Evolutionary conservation across 2,113 vertebrate species (phyloP).

Genomic region (Climacteris rufus): DNA sequence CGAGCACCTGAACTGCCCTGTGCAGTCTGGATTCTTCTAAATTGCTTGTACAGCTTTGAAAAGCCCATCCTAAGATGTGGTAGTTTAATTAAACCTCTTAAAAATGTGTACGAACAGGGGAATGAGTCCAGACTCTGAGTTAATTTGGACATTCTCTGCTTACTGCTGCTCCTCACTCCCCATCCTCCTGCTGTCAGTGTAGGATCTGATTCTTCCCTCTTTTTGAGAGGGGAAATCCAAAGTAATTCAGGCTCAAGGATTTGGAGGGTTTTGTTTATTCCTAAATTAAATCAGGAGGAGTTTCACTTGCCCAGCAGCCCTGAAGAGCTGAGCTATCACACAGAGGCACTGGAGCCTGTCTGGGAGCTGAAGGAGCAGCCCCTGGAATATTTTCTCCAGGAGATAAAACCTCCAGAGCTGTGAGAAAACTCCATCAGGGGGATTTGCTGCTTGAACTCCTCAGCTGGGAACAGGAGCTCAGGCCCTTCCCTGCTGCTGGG

Average conservation of each 20-base stretch:
- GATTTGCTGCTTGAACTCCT: neutral
- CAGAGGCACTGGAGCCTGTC: neutral
- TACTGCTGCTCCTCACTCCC: neutral
- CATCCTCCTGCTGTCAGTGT: neutral
- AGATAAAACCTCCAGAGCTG: neutral
- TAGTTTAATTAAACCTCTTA: neutral
- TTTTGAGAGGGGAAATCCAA: neutral
- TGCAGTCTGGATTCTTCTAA: neutral
- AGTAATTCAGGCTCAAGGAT: neutral
- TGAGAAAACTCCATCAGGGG: neutral
- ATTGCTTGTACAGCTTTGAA: neutral
- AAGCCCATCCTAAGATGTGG: neutral
- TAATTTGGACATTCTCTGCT: neutral
- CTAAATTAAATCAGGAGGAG: neutral
- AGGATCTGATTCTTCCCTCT: neutral
- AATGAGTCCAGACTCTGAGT: neutral
- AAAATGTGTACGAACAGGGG: neutral
- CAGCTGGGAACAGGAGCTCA: neutral
- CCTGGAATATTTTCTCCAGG: neutral
- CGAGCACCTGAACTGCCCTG: neutral
- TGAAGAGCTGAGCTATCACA: neutral
- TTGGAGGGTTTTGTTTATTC: neutral
- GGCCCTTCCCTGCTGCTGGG: neutral
- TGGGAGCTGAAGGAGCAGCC: neutral
- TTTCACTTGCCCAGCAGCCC: neutral